These are phyloP conservation scores for Papilio dardanus DNA, from an alignment of 1,140 invertebrate species.

Conservation along the genomic window DNA sequence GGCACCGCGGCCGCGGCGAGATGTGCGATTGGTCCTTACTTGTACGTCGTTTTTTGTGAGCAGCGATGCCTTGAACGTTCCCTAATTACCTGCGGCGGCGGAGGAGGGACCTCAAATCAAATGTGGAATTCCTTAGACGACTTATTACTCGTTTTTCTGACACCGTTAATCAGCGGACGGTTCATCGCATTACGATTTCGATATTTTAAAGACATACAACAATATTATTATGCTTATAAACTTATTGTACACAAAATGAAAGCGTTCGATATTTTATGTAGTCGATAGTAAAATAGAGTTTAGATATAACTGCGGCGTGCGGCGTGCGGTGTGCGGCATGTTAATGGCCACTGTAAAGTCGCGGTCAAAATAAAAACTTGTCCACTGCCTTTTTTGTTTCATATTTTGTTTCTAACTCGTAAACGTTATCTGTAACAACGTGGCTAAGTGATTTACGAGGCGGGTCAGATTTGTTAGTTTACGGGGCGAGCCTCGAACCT, in stretches of 20 bases:
- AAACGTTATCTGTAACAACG: slow-evolving; percentile 77
- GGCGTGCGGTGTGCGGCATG: not conserved
- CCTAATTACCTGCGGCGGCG: slow-evolving; percentile 70
- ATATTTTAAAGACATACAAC: too few species aligned
- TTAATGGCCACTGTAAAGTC: slow-evolving; percentile 45
- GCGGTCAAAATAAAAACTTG: slow-evolving; percentile 43
- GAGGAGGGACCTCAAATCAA: slow-evolving; percentile 44
- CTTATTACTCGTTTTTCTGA: not conserved
- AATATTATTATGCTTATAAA: not conserved
- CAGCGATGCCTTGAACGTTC: slow-evolving; percentile 53
- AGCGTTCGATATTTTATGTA: not conserved
- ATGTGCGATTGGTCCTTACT: slow-evolving; percentile 64
- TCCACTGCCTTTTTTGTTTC: slow-evolving; percentile 58
- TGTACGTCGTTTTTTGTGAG: slow-evolving; percentile 60
- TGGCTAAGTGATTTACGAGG: slow-evolving; percentile 81
- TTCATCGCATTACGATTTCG: not conserved
- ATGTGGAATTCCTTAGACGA: slow-evolving; percentile 16
- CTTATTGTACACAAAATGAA: not conserved
- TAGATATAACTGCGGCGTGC: not conserved
- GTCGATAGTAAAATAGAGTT: not conserved
- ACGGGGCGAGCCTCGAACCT: slow-evolving; percentile 69
- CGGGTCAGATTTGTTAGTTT: slow-evolving; percentile 81
- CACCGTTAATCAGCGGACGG: not conserved
- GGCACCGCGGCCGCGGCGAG: slow-evolving; percentile 55
- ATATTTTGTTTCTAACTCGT: slow-evolving; percentile 76